These are phyloP conservation scores for Brachystomella parvula DNA, from an alignment of 1,140 invertebrate genomes.

Conservation along the genomic window DNA sequence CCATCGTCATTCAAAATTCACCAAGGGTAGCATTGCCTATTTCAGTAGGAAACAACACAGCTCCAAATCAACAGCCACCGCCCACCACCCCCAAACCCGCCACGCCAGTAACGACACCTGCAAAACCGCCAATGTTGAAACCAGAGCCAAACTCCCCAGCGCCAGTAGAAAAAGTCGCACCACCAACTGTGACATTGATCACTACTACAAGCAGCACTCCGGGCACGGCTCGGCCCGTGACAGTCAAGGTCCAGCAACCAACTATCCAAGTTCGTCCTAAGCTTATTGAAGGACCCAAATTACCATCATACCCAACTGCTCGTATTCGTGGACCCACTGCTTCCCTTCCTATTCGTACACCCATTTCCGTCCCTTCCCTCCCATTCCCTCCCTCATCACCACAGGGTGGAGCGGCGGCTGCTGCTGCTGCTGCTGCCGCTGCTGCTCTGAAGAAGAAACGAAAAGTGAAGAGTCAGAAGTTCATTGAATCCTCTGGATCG, in stretches of 20 bases:
- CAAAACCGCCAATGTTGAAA: neutral
- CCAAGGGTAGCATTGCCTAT: no score
- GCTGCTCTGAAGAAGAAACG: neutral
- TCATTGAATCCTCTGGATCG: neutral
- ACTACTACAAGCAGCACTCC: neutral
- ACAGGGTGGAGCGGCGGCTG: neutral
- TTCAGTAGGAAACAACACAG: no score
- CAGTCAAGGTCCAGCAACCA: neutral
- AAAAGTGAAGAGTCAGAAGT: neutral
- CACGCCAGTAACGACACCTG: neutral
- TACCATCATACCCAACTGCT: neutral
- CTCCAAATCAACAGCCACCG: neutral
- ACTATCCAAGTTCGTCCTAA: neutral
- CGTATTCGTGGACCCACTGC: neutral
- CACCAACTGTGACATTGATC: neutral
- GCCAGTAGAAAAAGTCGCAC: neutral
- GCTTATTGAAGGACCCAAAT: constrained; percentile 7
- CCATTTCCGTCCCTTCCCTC: no score
- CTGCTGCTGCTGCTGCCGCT: neutral
- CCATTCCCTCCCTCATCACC: neutral
- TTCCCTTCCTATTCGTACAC: neutral
- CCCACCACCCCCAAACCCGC: neutral
- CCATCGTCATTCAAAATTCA: neutral
- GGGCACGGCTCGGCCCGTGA: neutral
- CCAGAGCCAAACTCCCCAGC: neutral